phyloP scores from a whole-genome alignment of 2,888 invertebrate species.

The Lordiphosa andalusiaca region DNA sequence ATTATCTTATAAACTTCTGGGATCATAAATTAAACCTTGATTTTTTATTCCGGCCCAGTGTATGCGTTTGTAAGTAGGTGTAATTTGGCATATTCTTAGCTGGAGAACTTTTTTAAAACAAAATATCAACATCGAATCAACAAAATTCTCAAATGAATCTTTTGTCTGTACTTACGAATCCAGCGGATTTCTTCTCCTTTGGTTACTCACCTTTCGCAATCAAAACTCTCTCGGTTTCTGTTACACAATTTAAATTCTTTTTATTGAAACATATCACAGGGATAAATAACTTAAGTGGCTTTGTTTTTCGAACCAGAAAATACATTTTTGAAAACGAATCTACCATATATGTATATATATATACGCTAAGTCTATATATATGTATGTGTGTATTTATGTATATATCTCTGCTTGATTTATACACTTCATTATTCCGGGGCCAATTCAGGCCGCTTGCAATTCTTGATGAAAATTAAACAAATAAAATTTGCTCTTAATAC shows the following conservation, averaged over 20 bases:
- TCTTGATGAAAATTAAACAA: conserved; percentile 35
- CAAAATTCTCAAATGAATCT: no score
- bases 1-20: no score
- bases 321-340: conserved; percentile 49
- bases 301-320: conserved; percentile 43
- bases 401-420: conserved; percentile 30
- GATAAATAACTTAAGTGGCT: conserved; percentile 69
- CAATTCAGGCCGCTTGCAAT: conserved; percentile 19
- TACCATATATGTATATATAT: conserved; percentile 21
- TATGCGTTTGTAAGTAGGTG: no score
- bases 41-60: no score
- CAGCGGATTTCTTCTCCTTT: no score
- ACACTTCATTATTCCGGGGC: conserved; percentile 19
- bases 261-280: conserved; percentile 75
- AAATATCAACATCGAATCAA: no score
- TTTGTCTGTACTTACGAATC: no score
- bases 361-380: conserved; percentile 4
- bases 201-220: neutral
- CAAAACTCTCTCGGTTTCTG: neutral
- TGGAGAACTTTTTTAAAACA: no score
- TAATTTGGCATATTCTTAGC: no score
- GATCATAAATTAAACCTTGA: no score
- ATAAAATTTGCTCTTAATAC: conserved; percentile 51
- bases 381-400: conserved; percentile 14
- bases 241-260: conserved; percentile 37